Conservation (phyloP, 2,888 invertebrate genomes). For the Lucinisca nassula region DNA sequence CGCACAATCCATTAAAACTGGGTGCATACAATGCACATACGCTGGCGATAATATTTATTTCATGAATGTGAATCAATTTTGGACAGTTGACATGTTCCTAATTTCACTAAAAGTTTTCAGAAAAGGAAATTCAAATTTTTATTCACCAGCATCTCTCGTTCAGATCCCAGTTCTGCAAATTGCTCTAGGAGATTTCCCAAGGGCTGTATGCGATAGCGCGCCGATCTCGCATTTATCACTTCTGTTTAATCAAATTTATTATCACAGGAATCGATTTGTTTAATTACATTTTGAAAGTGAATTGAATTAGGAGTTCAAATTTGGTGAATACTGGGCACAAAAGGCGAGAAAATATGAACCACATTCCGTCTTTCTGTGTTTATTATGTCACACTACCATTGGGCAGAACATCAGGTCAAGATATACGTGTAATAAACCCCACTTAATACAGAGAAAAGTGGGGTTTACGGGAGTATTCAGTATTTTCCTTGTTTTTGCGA, state of each 20-base stretch:
- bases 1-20: no score
- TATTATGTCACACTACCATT: no score
- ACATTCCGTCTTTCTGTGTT: no score
- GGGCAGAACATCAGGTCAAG: neutral
- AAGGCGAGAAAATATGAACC: conserved; percentile 7
- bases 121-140: neutral
- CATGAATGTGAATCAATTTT: neutral
- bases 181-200: neutral
- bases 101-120: neutral
- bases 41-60: neutral
- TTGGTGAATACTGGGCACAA: neutral
- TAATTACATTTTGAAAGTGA: conserved; percentile 19
- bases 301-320: conserved; percentile 9
- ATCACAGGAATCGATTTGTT: conserved; percentile 7
- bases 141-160: neutral
- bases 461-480: neutral
- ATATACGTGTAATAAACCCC: neutral
- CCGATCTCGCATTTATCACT: conserved; percentile 5
- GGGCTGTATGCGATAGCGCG: neutral
- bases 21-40: neutral
- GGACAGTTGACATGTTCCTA: neutral
- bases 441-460: neutral
- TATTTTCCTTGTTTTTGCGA: neutral
- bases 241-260: conserved; percentile 6
- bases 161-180: neutral